Base-by-base conservation (phyloP, 2,888 invertebrate species). In the Monochamus alternatus region DNA sequence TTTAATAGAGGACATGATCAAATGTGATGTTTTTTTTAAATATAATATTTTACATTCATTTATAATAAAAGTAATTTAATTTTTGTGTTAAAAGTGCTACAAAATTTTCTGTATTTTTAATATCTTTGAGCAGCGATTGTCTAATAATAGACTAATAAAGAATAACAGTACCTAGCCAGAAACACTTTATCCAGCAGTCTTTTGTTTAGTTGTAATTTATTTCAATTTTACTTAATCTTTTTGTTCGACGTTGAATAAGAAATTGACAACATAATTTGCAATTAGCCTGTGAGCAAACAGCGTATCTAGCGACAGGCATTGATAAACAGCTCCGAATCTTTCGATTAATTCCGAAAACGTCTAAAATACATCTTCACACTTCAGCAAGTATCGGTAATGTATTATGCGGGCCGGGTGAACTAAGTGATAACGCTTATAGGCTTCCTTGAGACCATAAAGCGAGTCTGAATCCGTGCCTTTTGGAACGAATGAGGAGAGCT, bases 301-400 rank as follows among this genome's bases (percentile, higher is more conserved):
- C 71, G n/a, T 52, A 71, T 63, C 63, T 63, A 63, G 38, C 63
- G 63, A 77, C 78, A 79, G 75, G 75, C 77, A 68, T 75, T 81
- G 84, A 83, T 82, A 83, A 83, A 83, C 81, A 77, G 81, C 83
- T 67, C 68, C 77, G 75, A 79, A 80, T 78, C 77, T 78, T 75
- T 64, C 82, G 81, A 84, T 84, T 83, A 85, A 85, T 85, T 84
- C 84, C 75, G 81, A 79, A 84, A 85, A 83, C 85, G 85, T 85
- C 86, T 80, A 86, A 86, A 87, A 87, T 87, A 86, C 87, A 87
- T 87, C 86, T 87, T 87, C 85, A 85, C 87, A 87, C 87, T 87
- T 87, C 87, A 85, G 83, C 87, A 87, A 85, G 86, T 87, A 87
- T 87, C 85, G 87, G 86, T 87, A 87, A 88, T 84, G 86, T 87